Evolutionary conservation across 2,797 vertebrate genomes (phyloP).

Genomic region (Periparus ater): DNA sequence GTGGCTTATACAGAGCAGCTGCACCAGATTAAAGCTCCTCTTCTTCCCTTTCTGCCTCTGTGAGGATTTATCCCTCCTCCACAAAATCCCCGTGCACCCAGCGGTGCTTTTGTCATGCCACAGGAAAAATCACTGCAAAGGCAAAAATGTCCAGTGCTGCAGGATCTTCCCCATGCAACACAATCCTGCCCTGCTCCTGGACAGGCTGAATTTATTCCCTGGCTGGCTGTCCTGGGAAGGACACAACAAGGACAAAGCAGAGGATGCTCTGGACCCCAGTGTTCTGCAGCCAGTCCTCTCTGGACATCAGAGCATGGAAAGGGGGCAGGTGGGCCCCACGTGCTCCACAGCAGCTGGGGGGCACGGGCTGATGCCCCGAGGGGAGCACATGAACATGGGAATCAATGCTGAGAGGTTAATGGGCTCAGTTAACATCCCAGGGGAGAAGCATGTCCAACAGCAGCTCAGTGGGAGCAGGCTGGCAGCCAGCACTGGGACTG

Average conservation of each 20-base stretch:
- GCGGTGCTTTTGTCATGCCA: neutral
- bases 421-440: neutral
- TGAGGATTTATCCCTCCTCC: neutral
- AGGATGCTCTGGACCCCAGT: neutral
- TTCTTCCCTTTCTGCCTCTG: neutral
- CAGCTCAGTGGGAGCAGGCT: neutral
- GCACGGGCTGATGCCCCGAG: neutral
- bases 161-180: neutral
- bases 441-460: neutral
- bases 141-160: neutral
- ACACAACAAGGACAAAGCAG: neutral
- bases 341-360: neutral
- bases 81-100: neutral
- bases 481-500: neutral
- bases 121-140: neutral
- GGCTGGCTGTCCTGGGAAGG: neutral
- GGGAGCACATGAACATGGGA: neutral
- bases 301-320: neutral
- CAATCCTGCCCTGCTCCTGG: neutral
- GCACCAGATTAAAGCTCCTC: neutral
- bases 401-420: neutral
- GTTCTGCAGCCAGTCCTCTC: neutral
- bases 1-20: neutral
- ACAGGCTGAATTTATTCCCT: neutral
- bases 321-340: neutral